A percentile compares a stretch with the other conserved stretches of the same genome.
phyloP scores from a whole-genome alignment of 2,113 vertebrate genomes.

The Naja naja region DNA sequence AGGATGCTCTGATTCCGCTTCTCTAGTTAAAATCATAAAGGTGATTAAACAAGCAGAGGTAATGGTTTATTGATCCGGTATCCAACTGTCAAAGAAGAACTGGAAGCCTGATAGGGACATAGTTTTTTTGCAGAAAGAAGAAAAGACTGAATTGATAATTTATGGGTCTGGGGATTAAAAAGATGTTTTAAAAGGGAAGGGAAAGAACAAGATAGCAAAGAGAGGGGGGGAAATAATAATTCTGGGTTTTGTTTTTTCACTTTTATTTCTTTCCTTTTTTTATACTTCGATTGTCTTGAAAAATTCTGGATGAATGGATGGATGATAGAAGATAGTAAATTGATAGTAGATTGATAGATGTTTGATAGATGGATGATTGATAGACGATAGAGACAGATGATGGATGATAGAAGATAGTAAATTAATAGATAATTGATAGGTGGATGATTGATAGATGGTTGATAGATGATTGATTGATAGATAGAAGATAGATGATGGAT shows the following conservation, averaged over 20 bases:
- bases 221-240: not conserved
- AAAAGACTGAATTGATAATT: not conserved
- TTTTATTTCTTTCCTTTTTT: not conserved
- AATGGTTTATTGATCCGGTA: not conserved
- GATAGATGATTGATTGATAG: too few species aligned
- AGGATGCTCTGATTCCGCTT: not conserved
- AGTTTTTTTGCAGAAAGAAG: not conserved
- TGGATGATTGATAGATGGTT: too few species aligned
- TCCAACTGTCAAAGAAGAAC: not conserved
- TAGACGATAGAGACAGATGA: too few species aligned
- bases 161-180: not conserved
- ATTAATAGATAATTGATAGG: too few species aligned
- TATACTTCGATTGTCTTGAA: not conserved
- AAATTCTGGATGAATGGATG: not conserved
- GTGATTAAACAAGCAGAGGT: not conserved
- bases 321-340: too few species aligned
- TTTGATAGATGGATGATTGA: too few species aligned
- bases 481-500: too few species aligned
- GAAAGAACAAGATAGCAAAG: not conserved
- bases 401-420: too few species aligned
- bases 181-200: not conserved
- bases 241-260: too few species aligned
- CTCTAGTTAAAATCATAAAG: not conserved
- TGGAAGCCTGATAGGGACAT: not conserved
- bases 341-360: too few species aligned